Conservation (phyloP, 2,888 invertebrate species). For the Petrolisthes cinctipes region DNA sequence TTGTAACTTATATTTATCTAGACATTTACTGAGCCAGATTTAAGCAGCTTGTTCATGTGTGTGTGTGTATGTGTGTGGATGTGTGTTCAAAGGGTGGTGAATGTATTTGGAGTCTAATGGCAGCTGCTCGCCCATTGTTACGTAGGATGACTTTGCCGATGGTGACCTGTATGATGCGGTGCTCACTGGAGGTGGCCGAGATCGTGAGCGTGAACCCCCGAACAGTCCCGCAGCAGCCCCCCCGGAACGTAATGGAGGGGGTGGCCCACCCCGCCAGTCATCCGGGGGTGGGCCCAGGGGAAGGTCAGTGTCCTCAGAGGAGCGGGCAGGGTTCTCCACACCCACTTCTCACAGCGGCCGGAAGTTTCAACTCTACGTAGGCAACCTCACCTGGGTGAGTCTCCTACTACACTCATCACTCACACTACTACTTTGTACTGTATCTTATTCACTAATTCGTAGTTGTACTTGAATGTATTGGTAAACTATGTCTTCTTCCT, state of each 20-base stretch:
- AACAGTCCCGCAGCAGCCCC: constrained; percentile 43
- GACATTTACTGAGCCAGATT: constrained; percentile 53
- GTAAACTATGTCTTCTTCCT: too few species aligned
- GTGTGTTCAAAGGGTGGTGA: constrained; percentile 20
- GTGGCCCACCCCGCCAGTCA: constrained; percentile 46
- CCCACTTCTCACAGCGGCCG: constrained; percentile 72
- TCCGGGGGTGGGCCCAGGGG: constrained; percentile 35
- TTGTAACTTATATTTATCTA: constrained; percentile 13
- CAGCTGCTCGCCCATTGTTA: constrained; percentile 48
- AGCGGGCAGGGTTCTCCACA: constrained; percentile 57
- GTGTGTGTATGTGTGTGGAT: constrained; percentile 5
- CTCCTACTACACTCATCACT: not conserved
- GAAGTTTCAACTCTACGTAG: constrained; percentile 93
- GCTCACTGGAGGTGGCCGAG: constrained; percentile 64
- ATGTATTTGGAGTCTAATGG: constrained; percentile 39
- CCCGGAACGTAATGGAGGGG: constrained; percentile 49
- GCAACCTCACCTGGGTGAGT: constrained; percentile 89
- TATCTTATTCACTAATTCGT: too few species aligned
- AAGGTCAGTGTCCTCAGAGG: constrained; percentile 56
- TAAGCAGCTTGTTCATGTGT: constrained; percentile 24
- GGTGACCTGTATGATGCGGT: constrained; percentile 66
- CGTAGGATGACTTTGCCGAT: constrained; percentile 66
- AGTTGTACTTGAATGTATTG: too few species aligned
- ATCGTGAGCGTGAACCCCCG: constrained; percentile 52
- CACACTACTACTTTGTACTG: too few species aligned